A percentile compares a stretch with the other conserved stretches of the same genome.
phyloP scores from a whole-genome alignment of 2,888 invertebrate genomes.

The Acanthococcus lagerstroemiae region DNA sequence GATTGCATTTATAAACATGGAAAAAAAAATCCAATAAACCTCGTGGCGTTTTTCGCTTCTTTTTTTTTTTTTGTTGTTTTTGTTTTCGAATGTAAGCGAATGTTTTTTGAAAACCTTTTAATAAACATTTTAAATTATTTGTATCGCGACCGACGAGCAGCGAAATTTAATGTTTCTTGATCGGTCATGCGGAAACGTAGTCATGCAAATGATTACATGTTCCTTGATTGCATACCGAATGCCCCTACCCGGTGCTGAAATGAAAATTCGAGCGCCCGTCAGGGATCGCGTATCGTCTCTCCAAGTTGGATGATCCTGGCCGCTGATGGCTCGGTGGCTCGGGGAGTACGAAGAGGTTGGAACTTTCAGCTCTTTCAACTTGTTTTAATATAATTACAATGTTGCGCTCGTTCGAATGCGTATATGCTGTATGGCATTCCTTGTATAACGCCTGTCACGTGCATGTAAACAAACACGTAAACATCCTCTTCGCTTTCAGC shows the following conservation, averaged over 20 bases:
- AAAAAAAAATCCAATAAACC: too few relatives aligned
- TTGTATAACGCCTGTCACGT: constrained; percentile 23
- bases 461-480: constrained; percentile 22
- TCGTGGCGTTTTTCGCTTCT: background rate
- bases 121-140: background rate
- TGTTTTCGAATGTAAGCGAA: background rate
- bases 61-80: background rate
- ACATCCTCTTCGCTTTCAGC: background rate
- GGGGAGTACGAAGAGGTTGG: background rate
- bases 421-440: constrained; percentile 12
- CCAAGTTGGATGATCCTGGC: background rate
- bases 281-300: background rate
- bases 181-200: constrained; percentile 29
- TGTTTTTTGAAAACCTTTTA: background rate
- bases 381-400: constrained; percentile 28
- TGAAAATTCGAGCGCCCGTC: background rate
- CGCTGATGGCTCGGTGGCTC: background rate
- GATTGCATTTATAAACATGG: too few relatives aligned
- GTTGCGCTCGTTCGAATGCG: background rate
- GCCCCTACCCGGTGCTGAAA: background rate
- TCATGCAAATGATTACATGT: constrained; percentile 31
- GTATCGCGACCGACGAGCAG: background rate
- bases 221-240: constrained; percentile 26
- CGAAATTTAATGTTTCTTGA: constrained; percentile 27
- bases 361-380: constrained; percentile 7